These are phyloP conservation scores for Chloebia gouldiae DNA, from an alignment of 2,113 vertebrate genomes.

Conservation along the genomic window DNA sequence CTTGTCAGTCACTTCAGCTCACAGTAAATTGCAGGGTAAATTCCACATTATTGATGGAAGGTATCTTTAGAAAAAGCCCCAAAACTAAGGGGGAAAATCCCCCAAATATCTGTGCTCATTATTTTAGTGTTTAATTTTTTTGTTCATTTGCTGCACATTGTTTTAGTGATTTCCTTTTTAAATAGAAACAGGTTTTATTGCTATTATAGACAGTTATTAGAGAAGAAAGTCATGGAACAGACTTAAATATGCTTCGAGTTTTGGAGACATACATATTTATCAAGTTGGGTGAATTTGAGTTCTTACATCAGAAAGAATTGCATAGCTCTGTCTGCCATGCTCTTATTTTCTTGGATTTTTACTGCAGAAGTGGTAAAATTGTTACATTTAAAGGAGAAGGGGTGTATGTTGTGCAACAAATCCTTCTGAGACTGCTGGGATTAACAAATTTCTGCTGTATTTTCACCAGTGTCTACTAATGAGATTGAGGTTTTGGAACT, in stretches of 20 bases:
- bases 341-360: background rate
- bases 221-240: background rate
- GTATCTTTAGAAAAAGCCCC: background rate
- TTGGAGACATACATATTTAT: background rate
- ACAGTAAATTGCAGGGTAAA: constrained; percentile 40
- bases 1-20: constrained; percentile 21
- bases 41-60: background rate
- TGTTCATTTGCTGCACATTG: background rate
- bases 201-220: background rate
- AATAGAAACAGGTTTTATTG: background rate
- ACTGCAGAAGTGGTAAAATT: background rate
- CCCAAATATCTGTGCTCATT: background rate
- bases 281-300: background rate
- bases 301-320: background rate
- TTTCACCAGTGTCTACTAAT: background rate
- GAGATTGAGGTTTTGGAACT: background rate
- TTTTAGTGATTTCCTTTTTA: background rate
- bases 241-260: background rate
- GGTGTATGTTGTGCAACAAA: background rate
- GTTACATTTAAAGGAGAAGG: background rate
- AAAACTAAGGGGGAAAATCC: background rate
- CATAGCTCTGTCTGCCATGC: background rate
- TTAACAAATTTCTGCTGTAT: background rate
- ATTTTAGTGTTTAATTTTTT: background rate
- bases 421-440: background rate